Evolutionary conservation across 35 echinoderm and acorn worm genomes (phyloP), one percentile per base, ranked within the genome.

Genomic region (Eucidaris tribuloides): DNA sequence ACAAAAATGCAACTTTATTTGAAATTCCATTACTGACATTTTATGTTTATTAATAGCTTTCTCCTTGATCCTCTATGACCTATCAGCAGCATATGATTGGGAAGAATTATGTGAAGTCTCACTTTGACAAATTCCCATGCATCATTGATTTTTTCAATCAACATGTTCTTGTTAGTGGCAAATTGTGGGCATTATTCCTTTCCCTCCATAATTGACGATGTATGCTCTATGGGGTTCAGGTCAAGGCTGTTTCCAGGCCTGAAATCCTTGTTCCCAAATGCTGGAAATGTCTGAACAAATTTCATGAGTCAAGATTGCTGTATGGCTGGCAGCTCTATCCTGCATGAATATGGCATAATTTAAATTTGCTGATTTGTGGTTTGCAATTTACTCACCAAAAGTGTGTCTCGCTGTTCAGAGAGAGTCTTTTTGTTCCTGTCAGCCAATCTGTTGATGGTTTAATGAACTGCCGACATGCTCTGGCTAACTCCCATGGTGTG

Each of bases 41-140:
- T n/a, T n/a, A n/a, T n/a, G n/a, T n/a, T n/a, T n/a, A n/a, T n/a
- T n/a, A n/a, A n/a, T n/a, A n/a, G n/a, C n/a, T n/a, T 65, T 52
- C 87, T 41, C 79, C 87, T 35, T 89, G 87, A 66, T 82, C 82
- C 50, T 89, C 79, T 23, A 89, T 89, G 46, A 65, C 42, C 46
- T 82, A 82, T 63, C 63, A 61, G 79, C 87, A 82, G 39, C 78
- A 30, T 34, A 42, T 64, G 62, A 82, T 89, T 55, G 34, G 78
- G 87, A 17, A 89, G 78, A 82, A 82, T 89, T 72, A 45, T 72
- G 35, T 88, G 72, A 31, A 39, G n/a, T 23, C 85, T 35, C 9
- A 80, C 17, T 45, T 80, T 88, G 39, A 88, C 32, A 42, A 80
- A 88, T 36, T 79, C 44, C 86, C 86, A 88, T 11, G 78, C 58